Evolutionary conservation across 2,888 invertebrate species (phyloP).

Genomic region (Noctua fimbriata): DNA sequence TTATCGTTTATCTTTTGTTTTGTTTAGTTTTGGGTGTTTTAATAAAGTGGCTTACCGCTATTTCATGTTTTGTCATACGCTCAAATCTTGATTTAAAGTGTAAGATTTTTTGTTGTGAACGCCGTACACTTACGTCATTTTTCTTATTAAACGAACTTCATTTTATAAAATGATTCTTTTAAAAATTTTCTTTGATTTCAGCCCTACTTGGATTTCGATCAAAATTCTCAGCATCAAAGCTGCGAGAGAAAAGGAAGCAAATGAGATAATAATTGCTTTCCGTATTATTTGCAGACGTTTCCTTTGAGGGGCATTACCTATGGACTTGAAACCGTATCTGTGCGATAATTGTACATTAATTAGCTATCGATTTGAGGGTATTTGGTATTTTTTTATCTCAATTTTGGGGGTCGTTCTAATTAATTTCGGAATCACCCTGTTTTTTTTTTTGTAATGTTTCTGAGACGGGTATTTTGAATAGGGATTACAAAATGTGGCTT

Average conservation of each 20-base stretch:
- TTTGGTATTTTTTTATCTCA: conserved; percentile 40
- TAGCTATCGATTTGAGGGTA: conserved; percentile 69
- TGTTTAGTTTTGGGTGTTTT: not conserved
- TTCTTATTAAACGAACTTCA: not conserved
- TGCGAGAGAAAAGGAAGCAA: conserved; percentile 78
- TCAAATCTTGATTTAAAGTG: not conserved
- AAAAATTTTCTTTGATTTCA: conserved; percentile 84
- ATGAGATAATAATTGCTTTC: conserved; percentile 85
- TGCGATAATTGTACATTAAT: conserved; percentile 78
- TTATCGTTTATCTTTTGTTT: not conserved
- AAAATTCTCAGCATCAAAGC: conserved; percentile 84
- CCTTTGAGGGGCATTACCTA: conserved; percentile 71
- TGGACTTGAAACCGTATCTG: conserved; percentile 63
- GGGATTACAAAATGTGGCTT: not conserved
- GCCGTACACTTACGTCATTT: conserved; percentile 34
- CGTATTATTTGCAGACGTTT: conserved; percentile 82
- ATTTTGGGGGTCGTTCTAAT: conserved; percentile 45
- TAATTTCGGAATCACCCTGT: conserved; percentile 27
- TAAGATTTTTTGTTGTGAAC: too few relatives aligned
- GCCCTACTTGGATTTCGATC: conserved; percentile 83
- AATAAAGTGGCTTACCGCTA: not conserved
- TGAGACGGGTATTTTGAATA: not conserved
- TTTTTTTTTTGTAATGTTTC: conserved; percentile 27
- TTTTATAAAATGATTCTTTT: conserved; percentile 77
- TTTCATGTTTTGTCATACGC: not conserved